A percentile compares a stretch with the other conserved stretches of the same genome.
Evolutionary conservation across 2,888 invertebrate species (phyloP).

Genomic region (Papilio gigon): DNA sequence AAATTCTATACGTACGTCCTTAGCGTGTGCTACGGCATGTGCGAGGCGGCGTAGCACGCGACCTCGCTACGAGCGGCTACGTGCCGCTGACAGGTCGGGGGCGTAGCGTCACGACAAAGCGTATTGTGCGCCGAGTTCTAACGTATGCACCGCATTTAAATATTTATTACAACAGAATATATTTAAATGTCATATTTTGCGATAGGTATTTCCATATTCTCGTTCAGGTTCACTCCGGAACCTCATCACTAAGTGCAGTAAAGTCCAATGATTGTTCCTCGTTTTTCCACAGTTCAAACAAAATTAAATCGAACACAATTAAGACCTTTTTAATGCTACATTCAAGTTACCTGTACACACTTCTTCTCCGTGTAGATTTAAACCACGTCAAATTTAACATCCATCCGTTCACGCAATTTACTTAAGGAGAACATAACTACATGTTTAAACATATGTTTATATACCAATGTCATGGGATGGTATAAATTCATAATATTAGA

Average conservation of each 20-base stretch:
- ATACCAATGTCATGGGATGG: too few relatives aligned
- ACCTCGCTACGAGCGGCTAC: conserved; percentile 3
- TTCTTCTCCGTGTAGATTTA: too few relatives aligned
- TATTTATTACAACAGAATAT: conserved; percentile 29
- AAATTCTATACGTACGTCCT: background rate
- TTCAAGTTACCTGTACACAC: too few relatives aligned
- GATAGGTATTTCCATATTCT: background rate
- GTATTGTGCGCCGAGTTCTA: conserved; percentile 15
- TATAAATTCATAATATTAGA: too few relatives aligned
- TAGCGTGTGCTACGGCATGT: background rate
- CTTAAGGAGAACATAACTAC: too few relatives aligned
- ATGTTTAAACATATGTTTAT: too few relatives aligned
- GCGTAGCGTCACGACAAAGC: conserved; percentile 19
- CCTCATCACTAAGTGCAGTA: background rate
- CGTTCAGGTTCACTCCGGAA: background rate
- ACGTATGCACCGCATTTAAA: conserved; percentile 30
- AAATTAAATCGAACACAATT: too few relatives aligned
- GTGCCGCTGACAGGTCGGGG: conserved; percentile 34
- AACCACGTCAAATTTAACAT: too few relatives aligned
- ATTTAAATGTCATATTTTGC: background rate
- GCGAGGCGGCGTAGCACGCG: background rate
- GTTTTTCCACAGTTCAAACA: too few relatives aligned
- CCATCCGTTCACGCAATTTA: too few relatives aligned
- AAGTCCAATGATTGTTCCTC: too few relatives aligned
- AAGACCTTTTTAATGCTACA: too few relatives aligned